Percentiles rank a stretch among this genome's conserved stretches.
These are phyloP conservation scores for Sitta carolinensis DNA, from an alignment of 2,797 vertebrate species.

Conservation along the genomic window DNA sequence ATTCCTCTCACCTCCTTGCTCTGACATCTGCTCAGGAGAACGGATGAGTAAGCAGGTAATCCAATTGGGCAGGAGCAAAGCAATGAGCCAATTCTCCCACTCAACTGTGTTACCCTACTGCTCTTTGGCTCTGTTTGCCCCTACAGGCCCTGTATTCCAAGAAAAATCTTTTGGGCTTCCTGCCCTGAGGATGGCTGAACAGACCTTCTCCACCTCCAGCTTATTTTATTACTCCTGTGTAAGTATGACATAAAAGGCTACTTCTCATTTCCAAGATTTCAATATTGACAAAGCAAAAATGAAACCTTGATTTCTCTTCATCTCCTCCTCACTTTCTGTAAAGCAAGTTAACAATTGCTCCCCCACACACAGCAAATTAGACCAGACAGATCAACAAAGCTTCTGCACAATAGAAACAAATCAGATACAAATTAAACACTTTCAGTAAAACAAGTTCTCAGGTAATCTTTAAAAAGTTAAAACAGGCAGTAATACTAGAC, in stretches of 20 bases:
- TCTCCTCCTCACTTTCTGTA: background rate
- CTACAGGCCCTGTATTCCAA: background rate
- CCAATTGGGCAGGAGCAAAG: conserved; percentile 62
- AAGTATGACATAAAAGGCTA: background rate
- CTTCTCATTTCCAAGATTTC: background rate
- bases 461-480: background rate
- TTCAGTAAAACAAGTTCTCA: background rate
- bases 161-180: background rate
- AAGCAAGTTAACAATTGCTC: background rate
- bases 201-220: background rate
- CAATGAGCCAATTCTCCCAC: conserved; percentile 39
- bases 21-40: conserved; percentile 72
- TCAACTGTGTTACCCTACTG: conserved; percentile 12
- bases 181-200: background rate
- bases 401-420: background rate
- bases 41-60: conserved; percentile 74
- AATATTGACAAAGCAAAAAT: background rate
- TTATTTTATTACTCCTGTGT: background rate
- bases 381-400: background rate
- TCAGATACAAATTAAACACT: background rate
- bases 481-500: background rate
- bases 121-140: background rate
- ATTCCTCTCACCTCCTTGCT: conserved; percentile 70
- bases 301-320: background rate
- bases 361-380: background rate